Percentiles rank a stretch among this genome's conserved stretches.
phyloP scores from a whole-genome alignment of 2,113 vertebrate species.

The Perca schrenkii region DNA sequence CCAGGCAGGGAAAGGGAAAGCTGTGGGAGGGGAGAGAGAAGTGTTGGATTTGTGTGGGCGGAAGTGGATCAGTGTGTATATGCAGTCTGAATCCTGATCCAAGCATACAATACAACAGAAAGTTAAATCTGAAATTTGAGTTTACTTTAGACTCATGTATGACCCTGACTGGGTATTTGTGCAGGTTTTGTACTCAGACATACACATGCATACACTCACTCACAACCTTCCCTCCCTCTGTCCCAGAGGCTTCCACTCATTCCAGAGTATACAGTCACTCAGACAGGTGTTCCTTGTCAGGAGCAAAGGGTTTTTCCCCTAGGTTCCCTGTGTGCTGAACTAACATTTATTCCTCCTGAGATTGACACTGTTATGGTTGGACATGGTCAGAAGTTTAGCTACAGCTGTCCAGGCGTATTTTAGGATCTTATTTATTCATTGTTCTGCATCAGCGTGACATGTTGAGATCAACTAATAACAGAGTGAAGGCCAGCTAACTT shows the following conservation, averaged over 20 bases:
- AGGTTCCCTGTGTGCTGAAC: constrained; percentile 57
- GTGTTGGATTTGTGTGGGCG: constrained; percentile 70
- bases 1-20: constrained; percentile 66
- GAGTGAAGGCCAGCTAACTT: constrained; percentile 12
- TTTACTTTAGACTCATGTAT: constrained; percentile 56
- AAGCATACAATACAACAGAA: constrained; percentile 47
- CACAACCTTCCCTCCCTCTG: constrained; percentile 50
- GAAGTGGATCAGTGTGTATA: constrained; percentile 68
- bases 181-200: constrained; percentile 51
- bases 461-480: constrained; percentile 47
- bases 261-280: constrained; percentile 58
- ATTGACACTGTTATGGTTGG: constrained; percentile 70
- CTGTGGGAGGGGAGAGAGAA: constrained; percentile 65
- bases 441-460: constrained; percentile 40
- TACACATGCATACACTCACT: constrained; percentile 47
- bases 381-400: constrained; percentile 55
- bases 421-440: constrained; percentile 61
- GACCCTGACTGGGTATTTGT: constrained; percentile 54
- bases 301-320: constrained; percentile 64
- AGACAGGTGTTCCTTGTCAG: constrained; percentile 79
- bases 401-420: constrained; percentile 55
- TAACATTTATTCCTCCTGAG: constrained; percentile 70
- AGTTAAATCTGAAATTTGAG: constrained; percentile 56
- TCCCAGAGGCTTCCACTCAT: constrained; percentile 66
- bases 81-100: constrained; percentile 58